These are phyloP conservation scores for Enteromius unitaeniatus DNA, from an alignment of 2,797 vertebrate genomes.

Conservation along the genomic window DNA sequence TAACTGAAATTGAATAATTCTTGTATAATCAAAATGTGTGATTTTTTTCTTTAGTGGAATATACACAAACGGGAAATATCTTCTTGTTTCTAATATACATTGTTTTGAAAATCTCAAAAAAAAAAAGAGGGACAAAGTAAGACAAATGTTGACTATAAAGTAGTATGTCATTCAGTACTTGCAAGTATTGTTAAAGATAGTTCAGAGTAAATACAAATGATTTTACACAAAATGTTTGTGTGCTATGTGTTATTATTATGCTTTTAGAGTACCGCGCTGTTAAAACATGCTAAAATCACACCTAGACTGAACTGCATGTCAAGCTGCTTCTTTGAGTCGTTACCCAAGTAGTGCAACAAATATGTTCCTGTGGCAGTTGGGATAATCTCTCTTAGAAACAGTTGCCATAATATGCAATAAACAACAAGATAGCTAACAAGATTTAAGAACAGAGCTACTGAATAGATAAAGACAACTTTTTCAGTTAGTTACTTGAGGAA, in stretches of 20 bases:
- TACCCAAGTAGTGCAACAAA: neutral
- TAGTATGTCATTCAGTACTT: neutral
- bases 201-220: neutral
- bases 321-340: neutral
- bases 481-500: neutral
- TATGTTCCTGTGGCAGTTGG: neutral
- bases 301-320: neutral
- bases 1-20: no score
- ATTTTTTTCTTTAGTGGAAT: neutral
- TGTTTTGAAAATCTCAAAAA: neutral
- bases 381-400: neutral
- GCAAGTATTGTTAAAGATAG: neutral
- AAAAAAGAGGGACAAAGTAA: neutral
- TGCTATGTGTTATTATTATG: neutral
- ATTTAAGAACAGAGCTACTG: slow-evolving; percentile 44
- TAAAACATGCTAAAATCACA: slow-evolving; percentile 14
- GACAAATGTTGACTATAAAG: neutral
- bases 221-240: neutral
- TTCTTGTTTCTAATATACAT: neutral
- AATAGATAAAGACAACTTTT: neutral
- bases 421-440: neutral
- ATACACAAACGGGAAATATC: neutral
- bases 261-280: neutral
- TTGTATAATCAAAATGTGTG: no score
- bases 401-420: neutral